Conservation (phyloP, 2,797 vertebrate genomes). For the Semotilus atromaculatus region DNA sequence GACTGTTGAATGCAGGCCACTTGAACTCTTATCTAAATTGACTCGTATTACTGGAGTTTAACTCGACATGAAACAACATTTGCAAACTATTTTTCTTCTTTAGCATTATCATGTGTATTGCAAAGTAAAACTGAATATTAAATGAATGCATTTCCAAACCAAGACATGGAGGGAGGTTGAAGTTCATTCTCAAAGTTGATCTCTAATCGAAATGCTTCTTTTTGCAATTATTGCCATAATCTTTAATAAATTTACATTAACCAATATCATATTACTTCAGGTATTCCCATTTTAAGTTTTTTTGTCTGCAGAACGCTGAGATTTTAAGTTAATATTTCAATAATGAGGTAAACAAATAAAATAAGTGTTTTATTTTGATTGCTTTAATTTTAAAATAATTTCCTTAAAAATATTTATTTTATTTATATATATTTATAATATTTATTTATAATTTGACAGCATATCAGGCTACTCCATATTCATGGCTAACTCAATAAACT, state of each 20-base stretch:
- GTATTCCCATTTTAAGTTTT: background rate
- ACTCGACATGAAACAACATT: no score
- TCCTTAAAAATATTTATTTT: background rate
- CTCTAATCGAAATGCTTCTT: no score
- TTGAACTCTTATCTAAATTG: no score
- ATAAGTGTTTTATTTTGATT: no score
- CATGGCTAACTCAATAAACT: background rate
- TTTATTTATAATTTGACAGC: background rate
- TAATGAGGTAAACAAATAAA: background rate
- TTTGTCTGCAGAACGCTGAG: background rate
- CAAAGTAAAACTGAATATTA: no score
- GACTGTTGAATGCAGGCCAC: background rate
- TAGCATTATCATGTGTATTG: no score
- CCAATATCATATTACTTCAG: background rate
- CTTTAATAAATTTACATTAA: background rate
- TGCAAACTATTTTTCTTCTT: no score
- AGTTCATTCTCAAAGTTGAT: background rate
- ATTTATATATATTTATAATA: no score
- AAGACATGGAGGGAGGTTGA: background rate
- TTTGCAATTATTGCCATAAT: background rate
- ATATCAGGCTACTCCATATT: background rate
- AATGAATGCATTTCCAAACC: background rate
- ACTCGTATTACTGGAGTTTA: background rate
- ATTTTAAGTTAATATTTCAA: background rate
- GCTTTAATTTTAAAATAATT: background rate